phyloP scores from a whole-genome alignment of 2,888 invertebrate species.

The Athrips mouffetella region DNA sequence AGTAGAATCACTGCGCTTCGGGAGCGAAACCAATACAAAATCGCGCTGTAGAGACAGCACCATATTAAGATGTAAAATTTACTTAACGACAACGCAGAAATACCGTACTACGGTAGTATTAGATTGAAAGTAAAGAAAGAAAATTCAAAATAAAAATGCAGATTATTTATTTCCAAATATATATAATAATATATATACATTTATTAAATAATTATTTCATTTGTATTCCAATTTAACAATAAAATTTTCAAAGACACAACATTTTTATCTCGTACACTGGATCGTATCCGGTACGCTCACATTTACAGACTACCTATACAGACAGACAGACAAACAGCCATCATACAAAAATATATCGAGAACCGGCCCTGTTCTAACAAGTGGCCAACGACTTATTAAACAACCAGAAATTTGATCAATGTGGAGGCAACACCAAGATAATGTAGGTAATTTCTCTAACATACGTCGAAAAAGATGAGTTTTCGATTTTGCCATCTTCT shows the following conservation, averaged over 20 bases:
- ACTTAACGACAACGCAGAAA: too few relatives aligned
- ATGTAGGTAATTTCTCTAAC: too few relatives aligned
- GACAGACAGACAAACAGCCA: slow-evolving; percentile 34
- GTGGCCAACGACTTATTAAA: background rate
- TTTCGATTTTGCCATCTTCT: too few relatives aligned
- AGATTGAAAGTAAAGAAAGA: background rate
- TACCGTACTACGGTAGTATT: too few relatives aligned
- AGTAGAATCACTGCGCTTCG: too few relatives aligned
- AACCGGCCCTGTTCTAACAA: slow-evolving; percentile 11
- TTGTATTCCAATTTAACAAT: slow-evolving; percentile 79
- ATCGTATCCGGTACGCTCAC: slow-evolving; percentile 52
- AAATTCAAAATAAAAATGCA: slow-evolving; percentile 41
- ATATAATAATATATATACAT: slow-evolving; percentile 78
- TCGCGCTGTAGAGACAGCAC: too few relatives aligned
- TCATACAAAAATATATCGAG: slow-evolving; percentile 51
- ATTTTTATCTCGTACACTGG: slow-evolving; percentile 70
- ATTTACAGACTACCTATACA: slow-evolving; percentile 27
- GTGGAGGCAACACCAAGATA: background rate
- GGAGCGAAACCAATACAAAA: too few relatives aligned
- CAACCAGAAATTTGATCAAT: background rate
- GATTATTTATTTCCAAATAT: slow-evolving; percentile 74
- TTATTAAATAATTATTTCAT: slow-evolving; percentile 77
- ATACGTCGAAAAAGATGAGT: too few relatives aligned
- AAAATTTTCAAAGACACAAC: slow-evolving; percentile 79
- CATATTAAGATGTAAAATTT: too few relatives aligned